Base-by-base conservation (phyloP, 92 coral and sea anemone species). In the Phymanthus crucifer region DNA sequence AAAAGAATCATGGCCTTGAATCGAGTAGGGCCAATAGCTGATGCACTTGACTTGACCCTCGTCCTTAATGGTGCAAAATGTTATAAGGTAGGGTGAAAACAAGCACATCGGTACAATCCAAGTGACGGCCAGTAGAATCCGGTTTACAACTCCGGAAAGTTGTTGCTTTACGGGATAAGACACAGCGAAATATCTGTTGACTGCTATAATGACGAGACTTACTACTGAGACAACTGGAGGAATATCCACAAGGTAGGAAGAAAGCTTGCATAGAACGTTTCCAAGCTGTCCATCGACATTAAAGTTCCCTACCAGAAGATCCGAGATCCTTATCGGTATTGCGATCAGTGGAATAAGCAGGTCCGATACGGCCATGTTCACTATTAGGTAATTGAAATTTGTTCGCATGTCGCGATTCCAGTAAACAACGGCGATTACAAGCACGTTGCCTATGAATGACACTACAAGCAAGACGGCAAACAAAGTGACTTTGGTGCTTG, bases 331-430 rank as follows among this genome's bases (percentile, higher is more conserved):
- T 0, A 50, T 11, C 12, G 85, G 85, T 26, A 81, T 56, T 37
- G 70, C 85, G 12, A 81, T 36, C 37, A 81, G 9, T 8, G 85
- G 85, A 11, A 81, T 52, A 1, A 81, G 2, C 33, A 81, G 73
- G 70, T 80, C 84, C 10, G 84, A 80, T 18, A 80, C 61, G 83
- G 77, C 78, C 85, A 79, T 79, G 58, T 80, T 80, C 47, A 80
- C 73, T n/a, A 80, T 71, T 29, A 74, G 46, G 40, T 71, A 74
- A 64, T 82, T 82, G 11, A 82, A 77, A 4, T 54, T 27, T 3
- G 80, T 73, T 10, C 80, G 21, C 21, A 82, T 9, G 19, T 31
- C 57, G 9, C 37, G 46, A 32, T 64, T 73, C 13, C 73, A 43
- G 66, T 17, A 73, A 14, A 82, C 70, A 19, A 82, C 86, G 10